A percentile compares a stretch with the other conserved stretches of the same genome.
These are phyloP conservation scores for Ephydatia muelleri DNA, from an alignment of 37 sponge, comb jelly and placozoan species.

Conservation along the genomic window DNA sequence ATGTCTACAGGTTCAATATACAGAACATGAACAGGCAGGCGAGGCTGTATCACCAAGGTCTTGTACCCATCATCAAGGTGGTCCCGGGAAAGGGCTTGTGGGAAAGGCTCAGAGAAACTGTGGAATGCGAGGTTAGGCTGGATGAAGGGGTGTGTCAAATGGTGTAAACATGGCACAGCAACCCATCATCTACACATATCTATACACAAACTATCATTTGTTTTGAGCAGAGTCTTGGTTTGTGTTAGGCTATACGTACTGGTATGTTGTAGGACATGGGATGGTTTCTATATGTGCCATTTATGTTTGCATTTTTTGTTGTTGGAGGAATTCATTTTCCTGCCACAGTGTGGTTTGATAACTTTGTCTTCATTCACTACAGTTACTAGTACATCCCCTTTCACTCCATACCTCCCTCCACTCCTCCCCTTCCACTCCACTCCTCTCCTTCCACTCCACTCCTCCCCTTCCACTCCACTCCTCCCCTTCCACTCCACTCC, in stretches of 20 bases:
- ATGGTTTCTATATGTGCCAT: conserved; percentile 14
- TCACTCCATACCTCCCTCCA: not conserved
- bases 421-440: no score
- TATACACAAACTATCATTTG: not conserved
- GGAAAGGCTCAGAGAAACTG: conserved; percentile 82
- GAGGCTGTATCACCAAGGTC: conserved; percentile 87
- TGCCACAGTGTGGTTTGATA: not conserved
- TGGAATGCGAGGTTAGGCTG: conserved; percentile 65
- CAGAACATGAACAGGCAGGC: conserved; percentile 92
- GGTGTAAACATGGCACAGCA: no score
- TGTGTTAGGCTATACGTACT: conserved; percentile 22
- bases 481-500: no score
- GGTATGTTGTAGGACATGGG: conserved; percentile 17
- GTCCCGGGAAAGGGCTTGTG: conserved; percentile 79
- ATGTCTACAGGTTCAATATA: conserved; percentile 62
- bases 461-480: no score
- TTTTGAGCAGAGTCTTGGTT: no score
- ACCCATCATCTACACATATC: not conserved
- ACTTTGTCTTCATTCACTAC: not conserved
- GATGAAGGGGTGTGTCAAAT: no score
- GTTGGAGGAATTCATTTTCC: not conserved
- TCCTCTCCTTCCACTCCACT: no score
- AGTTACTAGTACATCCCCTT: not conserved
- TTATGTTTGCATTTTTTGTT: conserved; percentile 14
- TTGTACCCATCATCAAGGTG: conserved; percentile 70